phyloP scores from a whole-genome alignment of 1,140 invertebrate species.

The Euura lappo region DNA sequence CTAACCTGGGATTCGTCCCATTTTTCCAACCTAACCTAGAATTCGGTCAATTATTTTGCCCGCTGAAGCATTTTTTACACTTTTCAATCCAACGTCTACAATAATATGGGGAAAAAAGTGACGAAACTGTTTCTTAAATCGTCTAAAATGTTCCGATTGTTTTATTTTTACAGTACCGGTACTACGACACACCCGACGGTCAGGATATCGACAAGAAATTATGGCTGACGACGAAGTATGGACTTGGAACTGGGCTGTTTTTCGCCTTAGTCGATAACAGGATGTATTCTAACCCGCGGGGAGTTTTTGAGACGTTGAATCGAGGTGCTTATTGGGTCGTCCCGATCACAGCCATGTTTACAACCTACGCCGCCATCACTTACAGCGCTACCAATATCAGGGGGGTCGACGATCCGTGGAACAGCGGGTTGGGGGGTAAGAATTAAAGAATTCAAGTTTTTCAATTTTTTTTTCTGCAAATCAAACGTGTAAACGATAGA shows the following conservation, averaged over 20 bases:
- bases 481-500: neutral
- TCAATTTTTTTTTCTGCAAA: neutral
- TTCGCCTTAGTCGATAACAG: conserved; percentile 64
- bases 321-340: conserved; percentile 61
- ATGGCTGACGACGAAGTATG: conserved; percentile 66
- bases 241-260: conserved; percentile 47
- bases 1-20: no score
- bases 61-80: no score
- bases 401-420: conserved; percentile 67
- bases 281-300: conserved; percentile 64
- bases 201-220: conserved; percentile 69
- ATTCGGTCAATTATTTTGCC: no score
- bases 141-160: no score
- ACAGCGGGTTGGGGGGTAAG: conserved; percentile 49
- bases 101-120: no score
- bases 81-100: no score
- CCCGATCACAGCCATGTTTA: conserved; percentile 68
- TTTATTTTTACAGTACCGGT: conserved; percentile 37
- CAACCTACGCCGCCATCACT: conserved; percentile 68
- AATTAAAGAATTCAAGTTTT: neutral
- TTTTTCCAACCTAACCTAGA: no score
- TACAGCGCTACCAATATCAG: conserved; percentile 66
- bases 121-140: no score
- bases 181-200: conserved; percentile 76
- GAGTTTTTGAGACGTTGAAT: conserved; percentile 56